Base-by-base conservation (phyloP, 1,140 invertebrate species). In the Diorhabda carinulata region DNA sequence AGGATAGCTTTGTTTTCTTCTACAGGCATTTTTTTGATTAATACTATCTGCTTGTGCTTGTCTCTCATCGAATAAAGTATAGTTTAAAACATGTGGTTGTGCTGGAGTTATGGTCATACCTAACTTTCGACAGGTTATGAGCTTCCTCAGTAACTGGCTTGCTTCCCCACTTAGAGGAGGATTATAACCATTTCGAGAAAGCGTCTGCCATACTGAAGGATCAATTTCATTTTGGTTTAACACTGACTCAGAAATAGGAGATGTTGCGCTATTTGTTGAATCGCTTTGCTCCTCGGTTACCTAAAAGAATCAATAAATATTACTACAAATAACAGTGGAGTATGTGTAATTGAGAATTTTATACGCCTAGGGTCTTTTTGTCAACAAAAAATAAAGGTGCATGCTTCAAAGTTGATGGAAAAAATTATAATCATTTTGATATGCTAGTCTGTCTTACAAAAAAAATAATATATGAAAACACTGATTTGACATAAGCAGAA, bases 1-100 rank as follows among this genome's bases (percentile, higher is more conserved):
- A 2, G 89, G 90, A 79, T 87, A 91, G 78, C 88, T 90, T 79
- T 91, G 90, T 80, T 91, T 91, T 76, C 89, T 84, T 60, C 89
- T 84, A 61, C 84, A 84, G n/a, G 59, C 64, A 41, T 68, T 61
- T 5, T n/a, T 3, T 5, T 58, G 41, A n/a, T 64, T 25, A n/a
- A 41, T n/a, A 4, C 66, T 10, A 3, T 68, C 63, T 6, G 62
- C 47, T 8, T 69, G 52, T 25, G 25, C 25, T 25, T 25, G 25
- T 25, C 25, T 25, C 7, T 69, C 62, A 52, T 74, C 57, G 43
- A 70, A 72, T 59, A 72, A 56, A 2, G 70, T 69, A 59, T 76
- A 72, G 64, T 73, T 73, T 3, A 72, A 60, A 10, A 73, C 70
- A 43, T 75, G 69, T 0, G 75, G 84, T 43, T 83, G 87, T 78